Conservation (phyloP, 1,140 invertebrate species). For the Aphelenchoides besseyi region DNA sequence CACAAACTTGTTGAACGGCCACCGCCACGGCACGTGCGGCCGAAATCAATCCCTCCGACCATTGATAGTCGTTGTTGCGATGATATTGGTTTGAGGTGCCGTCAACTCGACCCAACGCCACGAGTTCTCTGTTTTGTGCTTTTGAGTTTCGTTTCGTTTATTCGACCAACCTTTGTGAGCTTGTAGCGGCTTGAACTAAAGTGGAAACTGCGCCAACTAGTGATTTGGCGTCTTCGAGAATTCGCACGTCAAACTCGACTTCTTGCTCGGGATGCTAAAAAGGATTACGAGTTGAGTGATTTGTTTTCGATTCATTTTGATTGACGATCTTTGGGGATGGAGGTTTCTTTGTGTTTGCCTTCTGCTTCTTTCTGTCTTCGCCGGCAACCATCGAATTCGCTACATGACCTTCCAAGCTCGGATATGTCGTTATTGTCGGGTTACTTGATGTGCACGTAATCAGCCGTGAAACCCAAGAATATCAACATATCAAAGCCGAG, state of each 20-base stretch:
- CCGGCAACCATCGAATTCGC: neutral
- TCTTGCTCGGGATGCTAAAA: slow-evolving; percentile 73
- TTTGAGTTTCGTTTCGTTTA: too few relatives aligned
- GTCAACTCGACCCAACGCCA: slow-evolving; percentile 55
- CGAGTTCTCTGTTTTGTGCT: slow-evolving; percentile 48
- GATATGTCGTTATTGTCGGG: slow-evolving; percentile 62
- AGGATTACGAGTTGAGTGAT: neutral
- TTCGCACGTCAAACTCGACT: slow-evolving; percentile 88
- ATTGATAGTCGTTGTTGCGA: slow-evolving; percentile 84
- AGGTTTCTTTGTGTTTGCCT: neutral
- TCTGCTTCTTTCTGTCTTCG: neutral
- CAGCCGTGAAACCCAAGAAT: slow-evolving; percentile 58
- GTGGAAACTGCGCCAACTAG: slow-evolving; percentile 94
- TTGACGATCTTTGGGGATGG: too few relatives aligned
- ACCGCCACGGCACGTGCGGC: slow-evolving; percentile 89
- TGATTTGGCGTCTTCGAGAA: slow-evolving; percentile 92
- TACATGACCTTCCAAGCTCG: too few relatives aligned
- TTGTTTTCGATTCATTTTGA: too few relatives aligned
- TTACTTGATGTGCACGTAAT: too few relatives aligned
- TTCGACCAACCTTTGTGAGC: slow-evolving; percentile 85
- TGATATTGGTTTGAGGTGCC: slow-evolving; percentile 28
- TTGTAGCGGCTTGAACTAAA: slow-evolving; percentile 88
- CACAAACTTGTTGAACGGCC: slow-evolving; percentile 91
- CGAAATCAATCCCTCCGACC: slow-evolving; percentile 92
- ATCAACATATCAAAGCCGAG: slow-evolving; percentile 61